These are phyloP conservation scores for Glyptemys insculpta DNA, from an alignment of 2,797 vertebrate species.

Conservation along the genomic window DNA sequence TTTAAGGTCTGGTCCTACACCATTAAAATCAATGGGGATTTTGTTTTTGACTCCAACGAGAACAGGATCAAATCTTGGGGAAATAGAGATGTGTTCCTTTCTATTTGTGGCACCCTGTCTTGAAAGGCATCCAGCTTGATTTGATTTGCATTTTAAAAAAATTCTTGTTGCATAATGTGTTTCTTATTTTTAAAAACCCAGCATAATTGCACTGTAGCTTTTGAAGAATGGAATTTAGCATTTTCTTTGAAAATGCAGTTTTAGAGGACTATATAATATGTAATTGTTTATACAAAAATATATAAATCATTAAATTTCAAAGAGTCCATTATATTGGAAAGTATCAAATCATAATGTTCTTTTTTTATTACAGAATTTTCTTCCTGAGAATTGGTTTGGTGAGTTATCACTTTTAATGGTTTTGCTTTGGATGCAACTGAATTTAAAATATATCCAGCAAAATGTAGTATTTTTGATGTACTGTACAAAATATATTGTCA, in stretches of 20 bases:
- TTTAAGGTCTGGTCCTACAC: neutral
- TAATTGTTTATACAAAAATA: neutral
- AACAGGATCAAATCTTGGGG: neutral
- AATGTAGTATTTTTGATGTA: neutral
- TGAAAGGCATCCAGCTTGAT: neutral
- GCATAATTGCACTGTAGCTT: neutral
- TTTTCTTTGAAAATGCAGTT: neutral
- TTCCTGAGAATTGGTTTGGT: neutral
- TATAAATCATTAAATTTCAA: neutral
- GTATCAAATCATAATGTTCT: neutral
- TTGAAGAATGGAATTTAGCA: neutral
- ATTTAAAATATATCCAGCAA: neutral
- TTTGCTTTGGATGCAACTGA: neutral
- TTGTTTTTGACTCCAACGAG: neutral
- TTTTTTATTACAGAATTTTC: neutral
- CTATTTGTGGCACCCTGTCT: neutral
- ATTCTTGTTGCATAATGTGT: neutral
- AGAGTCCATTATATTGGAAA: neutral
- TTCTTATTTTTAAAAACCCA: neutral
- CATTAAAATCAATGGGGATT: neutral
- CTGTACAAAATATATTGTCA: neutral
- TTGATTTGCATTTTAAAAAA: fast-evolving
- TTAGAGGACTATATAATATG: neutral
- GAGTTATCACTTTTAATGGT: neutral
- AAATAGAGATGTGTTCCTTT: neutral